Base-by-base conservation (phyloP, 2,113 vertebrate genomes). In the Zosterops japonicus region DNA sequence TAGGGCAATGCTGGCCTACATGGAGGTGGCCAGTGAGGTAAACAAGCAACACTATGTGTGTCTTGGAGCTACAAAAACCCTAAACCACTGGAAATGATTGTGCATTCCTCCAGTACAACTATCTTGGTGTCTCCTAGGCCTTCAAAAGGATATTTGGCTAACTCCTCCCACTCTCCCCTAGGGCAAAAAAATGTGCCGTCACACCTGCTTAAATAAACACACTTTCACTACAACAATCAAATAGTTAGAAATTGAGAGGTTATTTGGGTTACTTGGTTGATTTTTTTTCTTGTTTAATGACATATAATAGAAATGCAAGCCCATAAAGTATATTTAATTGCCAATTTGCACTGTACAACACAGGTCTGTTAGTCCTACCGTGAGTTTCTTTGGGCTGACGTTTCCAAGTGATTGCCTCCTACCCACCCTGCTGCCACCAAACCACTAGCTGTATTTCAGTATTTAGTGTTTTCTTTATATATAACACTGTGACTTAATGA, bases 391-490 rank as follows among this genome's bases (percentile, higher is more conserved):
- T 8, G 85, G 72, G 28, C 33, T 75, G 70, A 80, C 60, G 35
- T 95, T 97, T 90, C 59, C 91, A 96, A 70, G 72, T 78, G 89
- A 85, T 52, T 89, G 65, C 77, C 49, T 80, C 31, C 84, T 90
- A 90, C 83, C 67, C 71, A 92, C 36, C 75, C 83, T 93, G 78
- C 78, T 97, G 70, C 52, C 57, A 77, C 14, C n/a, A 70, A 92
- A 89, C 86, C 91, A 86, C 76, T 83, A 77, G 77, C 49, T 87
- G 52, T 93, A 94, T 94, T 97, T 97, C 95, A 97, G 47, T 96
- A 85, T 27, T 90, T 69, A 56, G 53, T 91, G 65, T 19, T 77
- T 90, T 78, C 82, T 94, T 93, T 95, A 87, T 81, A 85, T 50
- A 78, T 93, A 90, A 83, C 52, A 49, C 44, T 75, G 64, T 41